phyloP scores from a whole-genome alignment of 2,888 invertebrate genomes.

The Drosophila niveifrons region DNA sequence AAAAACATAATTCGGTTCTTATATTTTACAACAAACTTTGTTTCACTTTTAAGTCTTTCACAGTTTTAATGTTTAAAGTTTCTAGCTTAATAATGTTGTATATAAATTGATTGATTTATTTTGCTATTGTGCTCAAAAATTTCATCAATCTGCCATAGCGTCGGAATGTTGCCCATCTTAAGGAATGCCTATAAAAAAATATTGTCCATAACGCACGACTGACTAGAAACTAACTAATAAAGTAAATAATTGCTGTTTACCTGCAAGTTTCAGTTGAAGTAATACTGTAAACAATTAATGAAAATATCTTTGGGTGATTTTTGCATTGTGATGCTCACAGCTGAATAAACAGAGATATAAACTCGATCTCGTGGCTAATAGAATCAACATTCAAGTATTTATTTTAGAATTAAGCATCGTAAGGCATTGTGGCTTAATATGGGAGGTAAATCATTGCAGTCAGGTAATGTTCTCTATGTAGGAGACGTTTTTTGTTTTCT shows the following conservation, averaged over 20 bases:
- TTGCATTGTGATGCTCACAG: constrained; percentile 14
- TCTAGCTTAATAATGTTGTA: too few species aligned
- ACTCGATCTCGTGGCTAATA: neutral
- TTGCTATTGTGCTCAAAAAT: neutral
- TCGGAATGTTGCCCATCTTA: neutral
- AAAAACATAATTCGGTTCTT: too few species aligned
- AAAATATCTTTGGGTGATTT: constrained; percentile 8
- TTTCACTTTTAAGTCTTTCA: too few species aligned
- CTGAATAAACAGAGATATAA: constrained; percentile 13
- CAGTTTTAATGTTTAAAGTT: too few species aligned
- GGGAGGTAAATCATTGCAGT: constrained; percentile 12
- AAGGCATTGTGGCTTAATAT: neutral
- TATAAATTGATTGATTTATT: too few species aligned
- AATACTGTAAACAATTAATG: constrained; percentile 4
- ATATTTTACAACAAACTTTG: too few species aligned
- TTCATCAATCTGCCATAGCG: neutral
- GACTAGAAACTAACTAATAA: neutral
- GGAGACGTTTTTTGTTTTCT: neutral
- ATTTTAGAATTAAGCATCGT: constrained; percentile 11
- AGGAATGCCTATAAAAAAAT: neutral
- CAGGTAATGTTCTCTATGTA: constrained; percentile 20
- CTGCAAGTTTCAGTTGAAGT: constrained; percentile 20
- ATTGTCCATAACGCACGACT: neutral
- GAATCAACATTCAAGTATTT: constrained; percentile 5
- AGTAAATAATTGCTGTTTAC: constrained; percentile 9